Evolutionary conservation across 2,888 invertebrate species (phyloP).

Genomic region (Pegoplata infirma): DNA sequence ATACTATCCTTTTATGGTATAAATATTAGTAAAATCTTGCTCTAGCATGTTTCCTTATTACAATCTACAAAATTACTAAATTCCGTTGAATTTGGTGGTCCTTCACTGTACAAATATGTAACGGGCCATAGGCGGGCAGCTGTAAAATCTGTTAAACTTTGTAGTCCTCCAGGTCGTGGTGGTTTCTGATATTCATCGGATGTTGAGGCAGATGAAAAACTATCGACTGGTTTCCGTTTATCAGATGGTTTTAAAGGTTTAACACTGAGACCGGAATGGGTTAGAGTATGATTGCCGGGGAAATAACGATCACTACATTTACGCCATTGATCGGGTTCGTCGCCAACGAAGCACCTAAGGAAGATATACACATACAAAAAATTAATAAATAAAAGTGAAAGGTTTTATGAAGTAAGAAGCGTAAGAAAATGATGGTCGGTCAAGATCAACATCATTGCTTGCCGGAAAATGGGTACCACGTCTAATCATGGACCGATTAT

Average conservation of each 20-base stretch:
- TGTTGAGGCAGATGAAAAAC: conserved; percentile 59
- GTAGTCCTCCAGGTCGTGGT: conserved; percentile 75
- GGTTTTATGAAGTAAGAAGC: too few relatives aligned
- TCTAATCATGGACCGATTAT: too few relatives aligned
- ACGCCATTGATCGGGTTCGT: conserved; percentile 88
- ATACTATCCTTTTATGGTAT: conserved; percentile 8
- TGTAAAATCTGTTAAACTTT: conserved; percentile 76
- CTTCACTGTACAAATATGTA: conserved; percentile 88
- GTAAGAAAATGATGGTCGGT: too few relatives aligned
- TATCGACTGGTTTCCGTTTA: conserved; percentile 70
- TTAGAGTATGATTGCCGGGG: conserved; percentile 78
- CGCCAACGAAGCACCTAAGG: conserved; percentile 90
- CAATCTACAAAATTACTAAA: conserved; percentile 78
- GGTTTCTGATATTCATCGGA: conserved; percentile 74
- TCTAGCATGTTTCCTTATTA: conserved; percentile 77
- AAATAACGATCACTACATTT: conserved; percentile 91
- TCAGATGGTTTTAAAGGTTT: conserved; percentile 74
- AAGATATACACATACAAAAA: not conserved
- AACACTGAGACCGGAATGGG: conserved; percentile 77
- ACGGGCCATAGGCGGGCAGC: conserved; percentile 85
- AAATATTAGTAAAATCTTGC: conserved; percentile 34
- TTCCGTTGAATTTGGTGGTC: conserved; percentile 86
- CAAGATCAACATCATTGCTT: too few relatives aligned
- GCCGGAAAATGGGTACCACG: too few relatives aligned
- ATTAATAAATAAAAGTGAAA: not conserved